Conservation (phyloP, 2,113 vertebrate species). For the Brienomyrus brachyistius region DNA sequence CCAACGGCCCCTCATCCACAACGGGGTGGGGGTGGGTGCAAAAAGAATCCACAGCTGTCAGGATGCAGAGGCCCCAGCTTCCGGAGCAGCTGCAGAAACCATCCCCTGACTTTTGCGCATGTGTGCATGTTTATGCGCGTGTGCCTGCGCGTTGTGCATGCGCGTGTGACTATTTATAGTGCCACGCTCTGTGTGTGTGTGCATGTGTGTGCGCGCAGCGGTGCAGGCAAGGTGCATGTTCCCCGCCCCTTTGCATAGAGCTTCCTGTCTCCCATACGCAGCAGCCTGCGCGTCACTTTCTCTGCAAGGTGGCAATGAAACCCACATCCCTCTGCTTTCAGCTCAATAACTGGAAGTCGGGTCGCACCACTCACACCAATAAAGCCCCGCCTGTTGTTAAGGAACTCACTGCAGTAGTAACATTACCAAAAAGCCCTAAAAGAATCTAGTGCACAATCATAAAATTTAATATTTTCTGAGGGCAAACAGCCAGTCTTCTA, state of each 20-base stretch:
- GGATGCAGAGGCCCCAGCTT: constrained; percentile 46
- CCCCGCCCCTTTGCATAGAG: neutral
- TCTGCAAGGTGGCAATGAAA: neutral
- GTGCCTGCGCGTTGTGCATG: constrained; percentile 9
- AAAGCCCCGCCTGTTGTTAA: neutral
- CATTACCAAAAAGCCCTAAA: neutral
- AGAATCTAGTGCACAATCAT: neutral
- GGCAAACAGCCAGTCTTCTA: neutral
- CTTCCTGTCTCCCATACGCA: neutral
- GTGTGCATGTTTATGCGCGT: constrained; percentile 16
- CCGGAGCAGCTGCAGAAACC: constrained; percentile 48
- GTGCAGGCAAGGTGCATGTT: no score
- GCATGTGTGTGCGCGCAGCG: neutral
- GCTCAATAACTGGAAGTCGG: neutral
- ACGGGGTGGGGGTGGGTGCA: neutral
- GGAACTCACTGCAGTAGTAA: neutral
- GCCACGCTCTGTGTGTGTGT: neutral
- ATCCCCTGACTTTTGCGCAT: constrained; percentile 14
- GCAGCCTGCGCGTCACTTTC: neutral
- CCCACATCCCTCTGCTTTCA: neutral
- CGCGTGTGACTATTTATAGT: neutral
- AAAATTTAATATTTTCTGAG: neutral
- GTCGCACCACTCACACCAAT: neutral
- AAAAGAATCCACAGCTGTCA: constrained; percentile 57
- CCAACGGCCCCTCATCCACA: constrained; percentile 26